Evolutionary conservation across 2,797 vertebrate genomes (phyloP).

Genomic region (Notolabrus celidotus): DNA sequence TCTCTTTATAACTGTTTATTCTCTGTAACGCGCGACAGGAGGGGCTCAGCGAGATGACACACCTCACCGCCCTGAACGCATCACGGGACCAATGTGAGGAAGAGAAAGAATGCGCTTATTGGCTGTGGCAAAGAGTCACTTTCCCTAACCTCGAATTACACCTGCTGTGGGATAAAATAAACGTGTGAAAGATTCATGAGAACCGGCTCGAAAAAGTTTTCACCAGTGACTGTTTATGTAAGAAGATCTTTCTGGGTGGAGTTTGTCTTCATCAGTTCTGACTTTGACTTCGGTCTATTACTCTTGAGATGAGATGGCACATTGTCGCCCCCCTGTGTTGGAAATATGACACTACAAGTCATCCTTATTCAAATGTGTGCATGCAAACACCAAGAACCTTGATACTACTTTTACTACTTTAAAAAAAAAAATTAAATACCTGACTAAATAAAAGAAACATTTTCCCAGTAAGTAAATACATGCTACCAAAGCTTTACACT

Average conservation of each 20-base stretch:
- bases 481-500: background rate
- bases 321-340: slow-evolving; percentile 59
- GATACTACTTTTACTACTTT: background rate
- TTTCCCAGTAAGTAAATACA: too few species aligned
- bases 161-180: background rate
- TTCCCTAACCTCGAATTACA: slow-evolving; percentile 12
- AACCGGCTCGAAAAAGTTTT: background rate
- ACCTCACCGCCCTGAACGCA: slow-evolving; percentile 46
- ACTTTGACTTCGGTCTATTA: background rate
- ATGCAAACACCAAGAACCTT: background rate
- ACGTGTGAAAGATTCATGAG: background rate
- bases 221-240: background rate
- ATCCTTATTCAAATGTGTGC: background rate
- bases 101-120: background rate
- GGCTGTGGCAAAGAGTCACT: background rate
- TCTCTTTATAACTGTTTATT: slow-evolving; percentile 24
- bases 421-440: too few species aligned
- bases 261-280: background rate
- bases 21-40: slow-evolving; percentile 30
- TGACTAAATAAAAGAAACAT: too few species aligned
- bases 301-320: background rate
- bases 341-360: slow-evolving; percentile 23
- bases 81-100: slow-evolving; percentile 49
- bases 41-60: slow-evolving; percentile 54
- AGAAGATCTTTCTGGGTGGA: background rate